Evolutionary conservation across 2,113 vertebrate genomes (phyloP).

Genomic region (Oophaga pumilio): DNA sequence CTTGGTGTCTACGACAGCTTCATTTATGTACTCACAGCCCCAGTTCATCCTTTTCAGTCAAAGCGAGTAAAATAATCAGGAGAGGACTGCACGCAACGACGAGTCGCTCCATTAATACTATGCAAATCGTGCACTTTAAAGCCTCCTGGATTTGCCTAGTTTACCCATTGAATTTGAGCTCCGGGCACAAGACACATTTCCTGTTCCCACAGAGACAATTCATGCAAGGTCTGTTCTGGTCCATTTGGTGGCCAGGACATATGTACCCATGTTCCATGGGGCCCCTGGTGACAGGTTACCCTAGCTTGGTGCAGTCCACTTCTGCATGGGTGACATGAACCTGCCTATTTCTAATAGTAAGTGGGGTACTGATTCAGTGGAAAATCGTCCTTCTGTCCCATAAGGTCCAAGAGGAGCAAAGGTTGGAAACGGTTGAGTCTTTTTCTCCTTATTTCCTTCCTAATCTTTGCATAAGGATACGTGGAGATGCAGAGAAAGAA

Average conservation of each 20-base stretch:
- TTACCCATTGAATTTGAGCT: conserved; percentile 1
- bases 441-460: too few species aligned
- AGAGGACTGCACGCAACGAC: background rate
- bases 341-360: too few species aligned
- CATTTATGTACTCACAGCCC: background rate
- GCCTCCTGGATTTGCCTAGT: background rate
- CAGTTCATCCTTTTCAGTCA: background rate
- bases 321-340: background rate
- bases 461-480: too few species aligned
- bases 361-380: too few species aligned
- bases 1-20: background rate
- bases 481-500: too few species aligned
- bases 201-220: background rate
- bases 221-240: background rate
- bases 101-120: background rate
- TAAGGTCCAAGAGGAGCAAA: too few species aligned
- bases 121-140: conserved; percentile 15
- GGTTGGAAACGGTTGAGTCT: too few species aligned
- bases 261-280: background rate
- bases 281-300: background rate
- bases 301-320: background rate
- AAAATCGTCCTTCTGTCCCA: too few species aligned
- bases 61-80: background rate
- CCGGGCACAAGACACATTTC: background rate
- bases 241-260: background rate